phyloP scores from a whole-genome alignment of 2,888 invertebrate species.

The Anaspis maculata region DNA sequence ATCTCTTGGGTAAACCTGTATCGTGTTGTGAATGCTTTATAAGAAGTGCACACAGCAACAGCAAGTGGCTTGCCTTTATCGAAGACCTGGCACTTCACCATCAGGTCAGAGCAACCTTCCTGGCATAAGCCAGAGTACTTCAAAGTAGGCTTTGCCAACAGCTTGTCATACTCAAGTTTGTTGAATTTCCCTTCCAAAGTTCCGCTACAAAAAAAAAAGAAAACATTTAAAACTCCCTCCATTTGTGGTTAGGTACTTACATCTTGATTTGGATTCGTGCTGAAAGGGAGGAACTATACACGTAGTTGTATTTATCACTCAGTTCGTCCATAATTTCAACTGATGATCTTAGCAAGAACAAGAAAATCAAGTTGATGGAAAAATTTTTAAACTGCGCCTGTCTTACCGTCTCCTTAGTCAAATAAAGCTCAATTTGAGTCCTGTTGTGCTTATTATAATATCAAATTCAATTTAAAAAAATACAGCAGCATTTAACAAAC shows the following conservation, averaged over 20 bases:
- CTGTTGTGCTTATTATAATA: too few species aligned
- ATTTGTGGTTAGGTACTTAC: constrained; percentile 46
- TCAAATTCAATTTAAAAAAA: too few species aligned
- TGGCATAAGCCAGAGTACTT: constrained; percentile 86
- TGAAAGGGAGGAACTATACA: constrained; percentile 87
- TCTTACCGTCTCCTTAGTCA: too few species aligned
- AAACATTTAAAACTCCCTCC: neutral
- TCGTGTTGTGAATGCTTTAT: constrained; percentile 84
- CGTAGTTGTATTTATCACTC: constrained; percentile 74
- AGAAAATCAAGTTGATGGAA: too few species aligned
- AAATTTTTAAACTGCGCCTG: too few species aligned
- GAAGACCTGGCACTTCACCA: constrained; percentile 79
- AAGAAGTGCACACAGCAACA: constrained; percentile 80
- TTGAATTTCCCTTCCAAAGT: constrained; percentile 85
- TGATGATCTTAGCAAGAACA: too few species aligned
- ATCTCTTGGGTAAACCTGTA: constrained; percentile 69
- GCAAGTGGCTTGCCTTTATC: constrained; percentile 75
- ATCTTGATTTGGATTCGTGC: constrained; percentile 86
- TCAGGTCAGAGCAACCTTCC: constrained; percentile 77
- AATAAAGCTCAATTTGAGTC: too few species aligned
- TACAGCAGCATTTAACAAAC: too few species aligned
- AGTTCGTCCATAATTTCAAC: constrained; percentile 64
- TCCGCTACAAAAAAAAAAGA: constrained; percentile 62
- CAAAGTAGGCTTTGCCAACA: constrained; percentile 80
- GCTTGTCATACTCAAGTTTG: constrained; percentile 79